These are phyloP conservation scores for Capitulum mitella DNA, from an alignment of 2,888 invertebrate genomes.

Conservation along the genomic window DNA sequence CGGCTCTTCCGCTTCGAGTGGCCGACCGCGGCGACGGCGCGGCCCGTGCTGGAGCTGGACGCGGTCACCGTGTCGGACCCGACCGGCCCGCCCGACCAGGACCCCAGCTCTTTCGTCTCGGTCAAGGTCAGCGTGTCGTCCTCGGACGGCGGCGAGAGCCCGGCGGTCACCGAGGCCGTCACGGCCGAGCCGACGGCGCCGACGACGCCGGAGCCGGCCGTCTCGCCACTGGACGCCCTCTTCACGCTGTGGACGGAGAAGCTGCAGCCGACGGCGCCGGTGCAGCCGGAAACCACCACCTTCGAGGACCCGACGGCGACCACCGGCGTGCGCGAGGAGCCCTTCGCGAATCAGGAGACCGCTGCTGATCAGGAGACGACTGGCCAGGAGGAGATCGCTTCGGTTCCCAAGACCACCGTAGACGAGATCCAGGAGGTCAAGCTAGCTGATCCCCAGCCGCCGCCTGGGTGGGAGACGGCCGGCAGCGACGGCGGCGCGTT, in stretches of 20 bases:
- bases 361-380: no score
- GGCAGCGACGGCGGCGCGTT: not conserved
- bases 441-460: no score
- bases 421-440: no score
- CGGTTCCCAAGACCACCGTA: no score
- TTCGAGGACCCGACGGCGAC: no score
- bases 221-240: not conserved
- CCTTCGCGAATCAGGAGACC: no score
- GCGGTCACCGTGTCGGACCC: no score
- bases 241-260: not conserved
- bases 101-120: not conserved
- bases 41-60: not conserved
- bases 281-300: no score
- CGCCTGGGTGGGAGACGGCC: no score
- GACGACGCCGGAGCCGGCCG: not conserved
- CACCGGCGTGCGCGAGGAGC: no score
- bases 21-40: not conserved
- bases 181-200: not conserved
- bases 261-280: not conserved
- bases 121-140: slow-evolving; percentile 3
- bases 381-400: no score
- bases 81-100: not conserved
- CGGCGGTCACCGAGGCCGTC: not conserved
- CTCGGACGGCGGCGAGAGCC: not conserved
- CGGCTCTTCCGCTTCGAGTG: not conserved